A percentile compares a stretch with the other conserved stretches of the same genome.
Conservation (phyloP, 1,140 invertebrate species). For the Antheraea pernyi region DNA sequence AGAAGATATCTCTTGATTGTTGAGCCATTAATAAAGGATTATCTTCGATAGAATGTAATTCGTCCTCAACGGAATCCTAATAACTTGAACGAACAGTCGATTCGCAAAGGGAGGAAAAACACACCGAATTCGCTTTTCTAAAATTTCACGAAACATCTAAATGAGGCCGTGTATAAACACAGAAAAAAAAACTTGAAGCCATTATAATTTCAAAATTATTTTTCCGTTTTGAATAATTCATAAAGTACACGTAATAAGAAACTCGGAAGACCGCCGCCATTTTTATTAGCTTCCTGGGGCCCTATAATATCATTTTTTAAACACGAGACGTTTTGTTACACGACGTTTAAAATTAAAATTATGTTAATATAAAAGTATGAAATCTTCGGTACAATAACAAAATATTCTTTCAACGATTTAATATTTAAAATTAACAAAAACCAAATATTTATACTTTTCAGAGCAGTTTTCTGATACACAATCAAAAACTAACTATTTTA, state of each 20-base stretch:
- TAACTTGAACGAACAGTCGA: too few species aligned
- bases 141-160: not conserved
- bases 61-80: too few species aligned
- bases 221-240: constrained; percentile 14
- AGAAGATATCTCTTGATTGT: too few species aligned
- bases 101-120: not conserved
- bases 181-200: constrained; percentile 5
- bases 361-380: not conserved
- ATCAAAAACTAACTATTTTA: too few species aligned
- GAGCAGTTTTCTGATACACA: too few species aligned
- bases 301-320: constrained; percentile 3
- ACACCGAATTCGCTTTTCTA: not conserved
- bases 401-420: too few species aligned
- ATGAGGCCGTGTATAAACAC: not conserved
- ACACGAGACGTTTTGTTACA: constrained; percentile 2
- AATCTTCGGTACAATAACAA: not conserved
- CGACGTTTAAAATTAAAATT: constrained; percentile 8
- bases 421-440: too few species aligned
- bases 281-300: constrained; percentile 5
- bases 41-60: too few species aligned
- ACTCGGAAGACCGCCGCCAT: not conserved
- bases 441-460: too few species aligned
- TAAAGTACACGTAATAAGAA: constrained; percentile 13
- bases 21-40: too few species aligned
- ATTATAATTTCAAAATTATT: constrained; percentile 13